Conservation (phyloP, 30 jellyfish, hydroid and myxozoan genomes). For the Mastigias papua region DNA sequence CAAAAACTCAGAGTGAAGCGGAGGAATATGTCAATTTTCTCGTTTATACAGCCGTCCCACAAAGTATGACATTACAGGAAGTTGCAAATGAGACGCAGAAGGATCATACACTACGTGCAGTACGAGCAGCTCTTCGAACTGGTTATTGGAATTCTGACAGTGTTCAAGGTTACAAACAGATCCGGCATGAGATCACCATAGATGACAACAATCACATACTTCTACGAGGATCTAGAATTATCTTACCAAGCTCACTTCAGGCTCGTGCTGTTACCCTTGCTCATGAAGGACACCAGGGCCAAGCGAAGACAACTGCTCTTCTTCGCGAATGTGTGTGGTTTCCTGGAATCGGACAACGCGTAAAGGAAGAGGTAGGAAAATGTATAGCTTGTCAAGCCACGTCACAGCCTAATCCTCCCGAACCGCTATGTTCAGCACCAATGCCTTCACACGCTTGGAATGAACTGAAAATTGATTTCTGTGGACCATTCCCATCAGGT, state of each 20-base stretch:
- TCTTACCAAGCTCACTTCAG: constrained; percentile 35
- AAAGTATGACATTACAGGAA: not conserved
- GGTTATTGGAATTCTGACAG: not conserved
- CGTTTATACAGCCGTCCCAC: not conserved
- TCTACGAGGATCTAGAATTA: constrained; percentile 34
- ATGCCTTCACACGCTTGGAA: constrained; percentile 1
- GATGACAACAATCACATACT: constrained; percentile 3
- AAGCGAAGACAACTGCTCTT: constrained; percentile 46
- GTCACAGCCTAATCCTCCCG: constrained; percentile 20
- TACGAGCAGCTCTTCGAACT: not conserved
- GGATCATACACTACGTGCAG: not conserved
- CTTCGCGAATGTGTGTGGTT: not conserved
- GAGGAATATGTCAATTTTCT: not conserved
- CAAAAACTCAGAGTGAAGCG: not conserved
- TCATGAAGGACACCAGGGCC: constrained; percentile 70
- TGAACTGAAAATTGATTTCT: constrained; percentile 1
- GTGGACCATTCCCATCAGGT: constrained; percentile 69
- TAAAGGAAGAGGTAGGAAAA: not conserved
- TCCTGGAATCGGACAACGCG: constrained; percentile 40
- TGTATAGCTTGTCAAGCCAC: constrained; percentile 68
- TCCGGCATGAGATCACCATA: constrained; percentile 37
- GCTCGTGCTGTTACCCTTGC: constrained; percentile 30
- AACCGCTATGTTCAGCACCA: constrained; percentile 21
- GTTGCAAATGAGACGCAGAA: not conserved
- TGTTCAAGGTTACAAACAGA: not conserved